Evolutionary conservation across 2,888 invertebrate species (phyloP), one percentile per base, ranked within the genome.

Genomic region (Hylaea fasciaria): DNA sequence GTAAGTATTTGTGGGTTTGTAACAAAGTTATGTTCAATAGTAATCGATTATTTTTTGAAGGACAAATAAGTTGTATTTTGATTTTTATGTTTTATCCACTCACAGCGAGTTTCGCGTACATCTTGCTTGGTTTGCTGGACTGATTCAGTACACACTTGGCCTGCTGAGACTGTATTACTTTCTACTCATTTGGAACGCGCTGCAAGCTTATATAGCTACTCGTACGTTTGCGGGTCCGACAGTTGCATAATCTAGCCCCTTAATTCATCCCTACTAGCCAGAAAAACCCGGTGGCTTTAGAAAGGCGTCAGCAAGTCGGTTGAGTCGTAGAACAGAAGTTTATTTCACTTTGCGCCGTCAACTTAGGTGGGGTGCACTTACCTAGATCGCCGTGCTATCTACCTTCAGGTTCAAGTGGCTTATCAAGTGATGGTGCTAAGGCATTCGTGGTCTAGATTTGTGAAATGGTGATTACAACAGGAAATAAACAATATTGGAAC

Each of bases 91-190:
- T 17, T 40, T 50, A 5, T 10, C n/a, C 12, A 88, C 91, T 91
- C 86, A 91, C 91, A 82, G 91, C 87, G 85, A 91, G 83, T 86
- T 90, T 90, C 67, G 91, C 85, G 91, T 89, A 89, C 91, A 91
- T 91, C 81, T 86, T 91, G 85, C 78, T 80, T 82, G 74, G 64
- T 74, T 80, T 74, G 91, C 91, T 91, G 91, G 90, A 89, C 86
- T 89, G 90, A 88, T 83, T 78, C 74, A 72, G 70, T 80, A 72
- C 79, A 83, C 83, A 83, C 84, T 85, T 81, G 77, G 79, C 71
- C 76, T 84, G 80, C 65, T 70, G 80, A 81, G 81, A 64, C 81
- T 86, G 82, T 77, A 74, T 88, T 80, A 81, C 86, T 89, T 87
- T 89, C 85, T 89, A 82, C 81, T 82, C 78, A 76, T 65, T 77